These are phyloP conservation scores for Andrena marginata DNA, from an alignment of 2,888 invertebrate genomes.

Conservation along the genomic window DNA sequence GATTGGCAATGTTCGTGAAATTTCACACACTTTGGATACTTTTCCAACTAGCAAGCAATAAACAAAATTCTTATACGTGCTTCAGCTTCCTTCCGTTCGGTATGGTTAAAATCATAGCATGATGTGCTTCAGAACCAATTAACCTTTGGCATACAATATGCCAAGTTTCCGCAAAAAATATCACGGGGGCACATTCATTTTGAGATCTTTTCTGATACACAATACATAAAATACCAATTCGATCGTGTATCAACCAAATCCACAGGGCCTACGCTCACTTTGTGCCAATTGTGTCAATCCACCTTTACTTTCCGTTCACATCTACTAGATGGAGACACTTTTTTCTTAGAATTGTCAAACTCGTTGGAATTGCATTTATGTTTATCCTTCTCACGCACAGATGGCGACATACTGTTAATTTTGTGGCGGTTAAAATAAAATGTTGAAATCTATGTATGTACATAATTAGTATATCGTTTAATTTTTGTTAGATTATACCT, in stretches of 20 bases:
- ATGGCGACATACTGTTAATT: neutral
- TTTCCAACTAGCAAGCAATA: constrained; percentile 46
- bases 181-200: constrained; percentile 69
- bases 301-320: constrained; percentile 17
- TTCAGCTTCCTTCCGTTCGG: constrained; percentile 32
- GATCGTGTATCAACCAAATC: constrained; percentile 52
- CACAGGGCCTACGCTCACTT: constrained; percentile 49
- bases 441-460: no score
- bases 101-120: constrained; percentile 49
- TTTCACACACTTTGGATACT: constrained; percentile 40
- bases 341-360: neutral
- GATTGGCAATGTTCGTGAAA: constrained; percentile 15
- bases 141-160: constrained; percentile 12
- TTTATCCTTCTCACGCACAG: neutral
- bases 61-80: constrained; percentile 40
- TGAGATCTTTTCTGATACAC: constrained; percentile 54
- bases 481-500: no score
- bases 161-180: constrained; percentile 30
- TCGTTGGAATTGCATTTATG: no score
- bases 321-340: constrained; percentile 27
- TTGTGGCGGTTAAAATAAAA: no score
- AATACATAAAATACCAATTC: constrained; percentile 51
- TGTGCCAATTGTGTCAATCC: constrained; percentile 51
- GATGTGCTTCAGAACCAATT: constrained; percentile 15
- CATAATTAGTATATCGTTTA: no score